phyloP scores from a whole-genome alignment of 2,888 invertebrate species.

The Cephus nigrinus region DNA sequence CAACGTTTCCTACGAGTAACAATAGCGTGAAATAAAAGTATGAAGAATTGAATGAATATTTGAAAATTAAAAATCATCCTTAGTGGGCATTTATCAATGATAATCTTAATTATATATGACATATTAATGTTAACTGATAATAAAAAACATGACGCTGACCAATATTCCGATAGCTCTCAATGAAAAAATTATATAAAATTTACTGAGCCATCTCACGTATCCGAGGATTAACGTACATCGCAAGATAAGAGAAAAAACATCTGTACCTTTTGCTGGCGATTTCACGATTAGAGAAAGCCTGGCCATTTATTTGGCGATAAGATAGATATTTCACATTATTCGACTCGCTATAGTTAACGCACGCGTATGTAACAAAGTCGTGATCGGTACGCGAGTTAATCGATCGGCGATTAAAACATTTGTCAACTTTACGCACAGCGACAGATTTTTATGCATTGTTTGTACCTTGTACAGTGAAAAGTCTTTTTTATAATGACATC shows the following conservation, averaged over 20 bases:
- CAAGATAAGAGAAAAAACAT: constrained; percentile 33
- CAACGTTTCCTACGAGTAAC: not conserved
- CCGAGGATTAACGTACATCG: constrained; percentile 17
- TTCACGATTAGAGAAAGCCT: constrained; percentile 40
- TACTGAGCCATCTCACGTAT: not conserved
- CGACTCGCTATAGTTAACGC: not conserved
- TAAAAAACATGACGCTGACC: not conserved
- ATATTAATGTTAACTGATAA: not conserved
- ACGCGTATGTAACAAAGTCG: not conserved
- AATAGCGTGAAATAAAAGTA: not conserved
- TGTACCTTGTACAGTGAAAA: not conserved
- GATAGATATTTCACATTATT: constrained; percentile 38
- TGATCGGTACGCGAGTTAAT: constrained; percentile 12
- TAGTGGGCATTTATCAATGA: not conserved
- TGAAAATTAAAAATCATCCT: not conserved
- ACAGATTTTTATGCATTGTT: not conserved
- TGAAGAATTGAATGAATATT: not conserved
- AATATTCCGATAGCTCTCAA: not conserved
- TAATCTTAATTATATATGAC: not conserved
- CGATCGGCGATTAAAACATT: constrained; percentile 4
- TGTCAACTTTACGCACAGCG: not conserved
- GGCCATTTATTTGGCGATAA: constrained; percentile 41
- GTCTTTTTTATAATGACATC: not conserved
- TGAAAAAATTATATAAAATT: not conserved
- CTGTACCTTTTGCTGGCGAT: constrained; percentile 27